Percentiles rank a stretch among this genome's conserved stretches.
phyloP scores from a whole-genome alignment of 2,113 vertebrate species.

The Neodontobutis hainanensis region DNA sequence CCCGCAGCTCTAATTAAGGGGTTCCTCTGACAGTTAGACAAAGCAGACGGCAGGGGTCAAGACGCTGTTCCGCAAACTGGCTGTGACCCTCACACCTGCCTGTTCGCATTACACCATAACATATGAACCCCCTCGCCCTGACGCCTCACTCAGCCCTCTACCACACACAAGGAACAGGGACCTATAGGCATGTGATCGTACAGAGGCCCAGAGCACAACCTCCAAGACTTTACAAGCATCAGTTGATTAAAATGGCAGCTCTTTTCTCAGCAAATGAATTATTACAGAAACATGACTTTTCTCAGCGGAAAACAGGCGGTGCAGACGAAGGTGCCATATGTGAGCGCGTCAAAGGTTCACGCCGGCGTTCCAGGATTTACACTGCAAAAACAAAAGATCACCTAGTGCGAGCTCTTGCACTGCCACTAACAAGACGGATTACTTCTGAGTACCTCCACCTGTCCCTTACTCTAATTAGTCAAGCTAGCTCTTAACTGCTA shows the following conservation, averaged over 20 bases:
- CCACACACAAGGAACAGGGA: slow-evolving; percentile 29
- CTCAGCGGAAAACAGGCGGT: slow-evolving; percentile 23
- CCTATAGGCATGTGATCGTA: neutral
- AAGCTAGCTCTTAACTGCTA: slow-evolving; percentile 79
- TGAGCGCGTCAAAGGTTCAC: slow-evolving; percentile 81
- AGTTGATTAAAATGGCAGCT: neutral
- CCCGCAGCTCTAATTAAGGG: slow-evolving; percentile 70
- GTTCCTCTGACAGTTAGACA: slow-evolving; percentile 67
- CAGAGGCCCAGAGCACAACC: neutral
- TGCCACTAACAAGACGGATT: slow-evolving; percentile 86
- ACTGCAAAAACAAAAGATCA: slow-evolving; percentile 88
- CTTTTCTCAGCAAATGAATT: neutral
- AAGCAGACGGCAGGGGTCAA: slow-evolving; percentile 72
- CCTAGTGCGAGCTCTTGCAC: slow-evolving; percentile 42
- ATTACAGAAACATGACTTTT: slow-evolving; percentile 14
- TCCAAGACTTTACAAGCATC: slow-evolving; percentile 2
- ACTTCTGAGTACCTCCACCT: slow-evolving; percentile 84
- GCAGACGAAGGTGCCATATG: slow-evolving; percentile 33
- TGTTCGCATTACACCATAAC: slow-evolving; percentile 64
- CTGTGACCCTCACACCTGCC: slow-evolving; percentile 77
- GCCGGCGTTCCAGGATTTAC: slow-evolving; percentile 79
- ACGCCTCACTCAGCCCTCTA: slow-evolving; percentile 26
- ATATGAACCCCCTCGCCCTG: slow-evolving; percentile 36
- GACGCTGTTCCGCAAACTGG: slow-evolving; percentile 67
- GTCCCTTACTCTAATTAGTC: slow-evolving; percentile 86